phyloP scores from a whole-genome alignment of 2,797 vertebrate genomes.

The Chelonia mydas region DNA sequence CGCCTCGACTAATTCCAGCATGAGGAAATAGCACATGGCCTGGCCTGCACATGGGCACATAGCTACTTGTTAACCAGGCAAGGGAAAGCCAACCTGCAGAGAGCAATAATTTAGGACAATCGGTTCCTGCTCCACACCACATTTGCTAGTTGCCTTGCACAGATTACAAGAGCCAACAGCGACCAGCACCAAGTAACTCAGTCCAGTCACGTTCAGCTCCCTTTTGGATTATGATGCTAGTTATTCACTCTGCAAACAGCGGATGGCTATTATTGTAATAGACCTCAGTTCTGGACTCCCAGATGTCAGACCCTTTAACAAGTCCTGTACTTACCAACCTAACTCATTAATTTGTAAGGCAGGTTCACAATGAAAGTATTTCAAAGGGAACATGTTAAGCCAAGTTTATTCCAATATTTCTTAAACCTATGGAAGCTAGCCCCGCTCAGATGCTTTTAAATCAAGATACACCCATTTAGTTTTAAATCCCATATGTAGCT shows the following conservation, averaged over 20 bases:
- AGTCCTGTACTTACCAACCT: neutral
- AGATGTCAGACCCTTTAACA: neutral
- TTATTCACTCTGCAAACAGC: neutral
- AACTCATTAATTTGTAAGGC: neutral
- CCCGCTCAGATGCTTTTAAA: neutral
- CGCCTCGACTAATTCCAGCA: neutral
- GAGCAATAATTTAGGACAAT: conserved; percentile 49
- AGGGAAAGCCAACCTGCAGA: neutral
- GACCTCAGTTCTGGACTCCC: neutral
- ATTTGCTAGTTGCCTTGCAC: conserved; percentile 34
- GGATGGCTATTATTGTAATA: neutral
- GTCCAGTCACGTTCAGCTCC: neutral
- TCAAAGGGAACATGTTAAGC: neutral
- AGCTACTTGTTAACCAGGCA: conserved; percentile 9
- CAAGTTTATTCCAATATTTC: neutral
- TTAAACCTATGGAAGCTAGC: neutral
- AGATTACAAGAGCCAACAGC: neutral
- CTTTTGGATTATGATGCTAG: neutral
- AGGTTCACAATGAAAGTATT: neutral
- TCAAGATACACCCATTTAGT: neutral
- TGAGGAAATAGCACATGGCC: neutral
- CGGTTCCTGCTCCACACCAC: conserved; percentile 17
- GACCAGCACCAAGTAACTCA: conserved; percentile 1
- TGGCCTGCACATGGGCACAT: neutral
- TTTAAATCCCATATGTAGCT: neutral